Percentiles rank a stretch among this genome's conserved stretches.
phyloP scores from a whole-genome alignment of 2,888 invertebrate species.

The Auanema sp. region DNA sequence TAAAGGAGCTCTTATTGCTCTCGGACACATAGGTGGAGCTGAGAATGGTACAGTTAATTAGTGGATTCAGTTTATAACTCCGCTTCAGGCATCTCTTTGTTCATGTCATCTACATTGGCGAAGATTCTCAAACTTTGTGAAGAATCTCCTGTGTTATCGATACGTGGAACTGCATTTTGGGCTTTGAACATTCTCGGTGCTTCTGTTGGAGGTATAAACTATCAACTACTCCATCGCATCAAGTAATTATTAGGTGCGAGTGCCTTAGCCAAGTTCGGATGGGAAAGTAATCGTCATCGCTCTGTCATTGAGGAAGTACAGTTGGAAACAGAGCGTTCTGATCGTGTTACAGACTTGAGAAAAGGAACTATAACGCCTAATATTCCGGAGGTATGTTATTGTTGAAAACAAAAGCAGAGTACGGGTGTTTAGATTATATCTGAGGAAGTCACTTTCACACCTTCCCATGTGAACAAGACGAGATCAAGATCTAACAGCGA shows the following conservation, averaged over 20 bases:
- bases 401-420: too few species aligned
- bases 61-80: background rate
- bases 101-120: conserved; percentile 27
- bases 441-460: too few species aligned
- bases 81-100: conserved; percentile 26
- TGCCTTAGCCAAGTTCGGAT: conserved; percentile 44
- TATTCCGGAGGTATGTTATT: conserved; percentile 13
- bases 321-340: conserved; percentile 9
- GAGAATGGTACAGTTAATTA: conserved; percentile 19
- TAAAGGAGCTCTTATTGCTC: conserved; percentile 45
- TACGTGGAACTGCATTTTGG: conserved; percentile 60
- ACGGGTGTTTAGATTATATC: too few species aligned
- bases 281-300: conserved; percentile 52
- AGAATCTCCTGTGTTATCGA: conserved; percentile 46
- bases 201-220: conserved; percentile 27
- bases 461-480: too few species aligned
- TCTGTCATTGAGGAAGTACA: conserved; percentile 22
- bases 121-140: conserved; percentile 47
- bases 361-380: conserved; percentile 17
- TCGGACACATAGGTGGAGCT: conserved; percentile 43
- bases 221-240: background rate
- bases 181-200: conserved; percentile 51
- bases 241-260: conserved; percentile 26
- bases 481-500: too few species aligned
- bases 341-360: conserved; percentile 10